Conservation (phyloP, 2,797 vertebrate species). For the Lagocephalus sceleratus region DNA sequence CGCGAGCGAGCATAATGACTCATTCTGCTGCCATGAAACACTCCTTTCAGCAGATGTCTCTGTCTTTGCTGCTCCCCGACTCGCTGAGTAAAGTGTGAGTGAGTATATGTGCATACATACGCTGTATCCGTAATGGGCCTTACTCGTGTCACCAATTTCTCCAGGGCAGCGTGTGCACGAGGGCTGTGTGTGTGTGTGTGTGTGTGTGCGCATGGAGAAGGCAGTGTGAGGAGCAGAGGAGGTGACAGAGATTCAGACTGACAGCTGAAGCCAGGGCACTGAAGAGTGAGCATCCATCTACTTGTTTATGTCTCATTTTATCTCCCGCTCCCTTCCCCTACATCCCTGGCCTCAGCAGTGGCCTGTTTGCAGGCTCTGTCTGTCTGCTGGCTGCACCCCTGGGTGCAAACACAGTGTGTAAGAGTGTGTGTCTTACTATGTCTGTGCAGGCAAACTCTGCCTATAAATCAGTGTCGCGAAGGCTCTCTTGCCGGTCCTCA, state of each 20-base stretch:
- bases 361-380: constrained; percentile 45
- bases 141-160: constrained; percentile 56
- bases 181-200: constrained; percentile 21
- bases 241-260: constrained; percentile 65
- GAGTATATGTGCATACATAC: constrained; percentile 41
- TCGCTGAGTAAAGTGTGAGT: constrained; percentile 56
- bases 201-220: constrained; percentile 26
- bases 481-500: no score
- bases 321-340: constrained; percentile 32
- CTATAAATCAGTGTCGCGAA: no score
- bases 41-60: constrained; percentile 65
- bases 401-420: constrained; percentile 39
- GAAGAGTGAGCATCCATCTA: constrained; percentile 78
- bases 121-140: constrained; percentile 43
- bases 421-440: constrained; percentile 16
- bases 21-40: constrained; percentile 57
- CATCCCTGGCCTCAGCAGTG: constrained; percentile 35
- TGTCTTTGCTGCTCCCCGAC: constrained; percentile 46
- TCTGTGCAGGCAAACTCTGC: no score
- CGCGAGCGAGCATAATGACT: constrained; percentile 62
- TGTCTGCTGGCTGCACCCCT: constrained; percentile 56
- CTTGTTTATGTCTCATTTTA: constrained; percentile 70
- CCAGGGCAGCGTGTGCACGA: constrained; percentile 25
- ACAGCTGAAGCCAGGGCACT: constrained; percentile 66
- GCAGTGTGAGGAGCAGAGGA: constrained; percentile 34